Percentiles rank a stretch among this genome's conserved stretches.
Conservation (phyloP, 2,113 vertebrate genomes). For the Bettongia penicillata region DNA sequence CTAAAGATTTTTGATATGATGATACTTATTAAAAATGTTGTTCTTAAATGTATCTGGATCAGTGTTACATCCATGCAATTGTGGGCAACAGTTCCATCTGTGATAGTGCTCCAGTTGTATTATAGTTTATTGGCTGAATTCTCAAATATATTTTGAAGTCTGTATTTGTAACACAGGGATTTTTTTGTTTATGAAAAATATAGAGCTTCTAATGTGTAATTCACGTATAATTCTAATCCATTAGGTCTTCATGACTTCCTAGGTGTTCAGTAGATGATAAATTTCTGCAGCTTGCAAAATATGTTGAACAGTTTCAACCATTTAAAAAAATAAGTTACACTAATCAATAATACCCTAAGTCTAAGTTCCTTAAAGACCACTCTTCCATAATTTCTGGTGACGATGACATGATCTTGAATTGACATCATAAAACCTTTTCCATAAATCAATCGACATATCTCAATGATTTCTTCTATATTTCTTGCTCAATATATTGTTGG, state of each 20-base stretch:
- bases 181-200: not conserved
- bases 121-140: not conserved
- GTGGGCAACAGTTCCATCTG: not conserved
- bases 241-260: not conserved
- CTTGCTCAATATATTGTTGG: not conserved
- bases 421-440: not conserved
- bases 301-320: not conserved
- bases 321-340: not conserved
- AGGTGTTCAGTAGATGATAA: not conserved
- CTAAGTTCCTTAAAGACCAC: not conserved
- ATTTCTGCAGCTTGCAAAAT: not conserved
- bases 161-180: not conserved
- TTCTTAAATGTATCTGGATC: not conserved
- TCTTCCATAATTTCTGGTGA: not conserved
- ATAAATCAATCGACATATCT: not conserved
- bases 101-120: not conserved
- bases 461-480: not conserved
- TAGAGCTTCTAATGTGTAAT: not conserved
- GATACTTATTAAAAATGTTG: not conserved
- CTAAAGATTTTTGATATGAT: not conserved
- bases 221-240: not conserved
- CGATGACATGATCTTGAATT: not conserved
- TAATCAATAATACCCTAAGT: not conserved
- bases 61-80: not conserved
- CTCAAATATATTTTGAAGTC: not conserved